phyloP scores from a whole-genome alignment of 2,113 vertebrate genomes.

The Argyrosomus japonicus region DNA sequence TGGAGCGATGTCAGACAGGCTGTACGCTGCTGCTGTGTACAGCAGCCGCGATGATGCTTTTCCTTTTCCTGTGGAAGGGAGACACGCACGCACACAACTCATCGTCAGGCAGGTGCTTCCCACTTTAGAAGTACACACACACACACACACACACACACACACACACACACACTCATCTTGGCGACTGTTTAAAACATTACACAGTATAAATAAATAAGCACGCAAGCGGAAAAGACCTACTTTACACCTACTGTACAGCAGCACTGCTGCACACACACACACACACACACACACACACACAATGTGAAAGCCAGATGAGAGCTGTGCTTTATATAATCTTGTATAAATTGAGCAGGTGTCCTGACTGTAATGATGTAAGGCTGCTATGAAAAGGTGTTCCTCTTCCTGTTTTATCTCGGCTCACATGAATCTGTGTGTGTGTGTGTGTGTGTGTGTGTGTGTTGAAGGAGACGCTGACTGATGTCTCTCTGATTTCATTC shows the following conservation, averaged over 20 bases:
- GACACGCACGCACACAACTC: slow-evolving; percentile 5
- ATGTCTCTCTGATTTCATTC: slow-evolving; percentile 26
- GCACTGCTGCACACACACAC: background rate
- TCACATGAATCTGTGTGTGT: slow-evolving; percentile 15
- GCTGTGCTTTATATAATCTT: slow-evolving; percentile 22
- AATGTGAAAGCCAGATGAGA: slow-evolving; percentile 46
- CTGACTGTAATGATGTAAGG: slow-evolving; percentile 19
- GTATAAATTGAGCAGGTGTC: slow-evolving; percentile 49
- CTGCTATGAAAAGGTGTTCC: slow-evolving; percentile 40
- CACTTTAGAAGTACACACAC: slow-evolving; percentile 20
- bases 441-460: slow-evolving; percentile 2
- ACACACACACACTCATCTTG: background rate
- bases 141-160: background rate
- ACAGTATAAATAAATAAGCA: slow-evolving; percentile 72
- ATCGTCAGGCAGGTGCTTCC: slow-evolving; percentile 81
- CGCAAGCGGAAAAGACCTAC: slow-evolving; percentile 35
- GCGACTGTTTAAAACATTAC: slow-evolving; percentile 66
- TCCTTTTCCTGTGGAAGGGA: slow-evolving; percentile 61
- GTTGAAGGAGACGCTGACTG: slow-evolving; percentile 6
- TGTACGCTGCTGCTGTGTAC: slow-evolving; percentile 31
- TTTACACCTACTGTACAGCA: slow-evolving; percentile 23
- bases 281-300: background rate
- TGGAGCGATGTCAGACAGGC: slow-evolving; percentile 31
- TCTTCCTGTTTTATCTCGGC: slow-evolving; percentile 31
- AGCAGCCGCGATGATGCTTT: slow-evolving; percentile 56